phyloP scores from a whole-genome alignment of 37 sponge, comb jelly and placozoan species.

The Lycopodina hypogea region DNA sequence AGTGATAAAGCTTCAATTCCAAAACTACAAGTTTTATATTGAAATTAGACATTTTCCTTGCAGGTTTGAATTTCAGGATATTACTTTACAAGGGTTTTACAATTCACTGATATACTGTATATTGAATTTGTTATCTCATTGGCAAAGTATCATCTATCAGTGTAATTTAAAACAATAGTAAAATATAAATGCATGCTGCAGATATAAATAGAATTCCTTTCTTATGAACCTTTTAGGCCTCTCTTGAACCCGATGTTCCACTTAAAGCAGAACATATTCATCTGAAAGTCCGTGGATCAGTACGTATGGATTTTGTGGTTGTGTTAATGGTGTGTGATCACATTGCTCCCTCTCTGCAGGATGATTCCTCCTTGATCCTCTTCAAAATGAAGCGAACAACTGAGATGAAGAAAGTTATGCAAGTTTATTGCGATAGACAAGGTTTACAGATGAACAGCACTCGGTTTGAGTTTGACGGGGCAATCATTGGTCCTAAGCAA shows the following conservation, averaged over 20 bases:
- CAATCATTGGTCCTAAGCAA: constrained; percentile 63
- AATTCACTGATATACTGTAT: too few relatives aligned
- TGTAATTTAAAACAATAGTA: not conserved
- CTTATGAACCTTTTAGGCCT: constrained; percentile 39
- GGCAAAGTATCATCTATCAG: too few relatives aligned
- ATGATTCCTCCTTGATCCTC: constrained; percentile 92
- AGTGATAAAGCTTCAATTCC: too few relatives aligned
- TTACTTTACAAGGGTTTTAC: too few relatives aligned
- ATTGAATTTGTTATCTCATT: too few relatives aligned
- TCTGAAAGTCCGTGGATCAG: constrained; percentile 77
- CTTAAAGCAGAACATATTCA: constrained; percentile 66
- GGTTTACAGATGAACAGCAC: constrained; percentile 73
- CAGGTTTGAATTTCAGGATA: too few relatives aligned
- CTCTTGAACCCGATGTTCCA: constrained; percentile 60
- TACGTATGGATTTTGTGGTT: constrained; percentile 11
- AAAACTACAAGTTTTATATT: too few relatives aligned
- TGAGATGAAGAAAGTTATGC: constrained; percentile 91
- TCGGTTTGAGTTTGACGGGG: constrained; percentile 97
- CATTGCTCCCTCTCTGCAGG: not conserved
- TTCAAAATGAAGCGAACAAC: constrained; percentile 95
- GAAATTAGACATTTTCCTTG: too few relatives aligned
- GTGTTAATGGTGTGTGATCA: not conserved
- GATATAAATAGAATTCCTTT: not conserved
- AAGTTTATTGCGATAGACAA: constrained; percentile 98
- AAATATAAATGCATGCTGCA: not conserved